Base-by-base conservation (phyloP, 2,888 invertebrate species). In the Pollenia labialis region DNA sequence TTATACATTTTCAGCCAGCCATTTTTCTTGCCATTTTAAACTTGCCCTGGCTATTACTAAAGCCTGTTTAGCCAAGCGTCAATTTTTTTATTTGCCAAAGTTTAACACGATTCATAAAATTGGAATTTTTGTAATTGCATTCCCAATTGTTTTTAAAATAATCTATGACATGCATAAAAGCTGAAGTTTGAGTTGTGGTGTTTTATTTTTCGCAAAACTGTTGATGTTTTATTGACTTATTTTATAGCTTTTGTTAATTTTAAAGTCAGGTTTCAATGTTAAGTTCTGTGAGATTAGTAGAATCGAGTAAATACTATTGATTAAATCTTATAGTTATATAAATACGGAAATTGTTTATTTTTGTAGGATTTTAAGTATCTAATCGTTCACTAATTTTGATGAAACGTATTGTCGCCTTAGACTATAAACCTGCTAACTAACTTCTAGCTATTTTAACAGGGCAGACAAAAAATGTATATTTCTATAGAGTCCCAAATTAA, bases 41-140 rank as follows among this genome's bases (percentile, higher is more conserved):
- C 23, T 23, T 23, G 23, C 23, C 23, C 23, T 60, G 8, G 14
- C 54, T 44, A 12, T 11, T 42, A n/a, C 18, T 50, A 44, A 14
- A 42, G 14, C 11, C 32, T 69, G 79, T 62, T 60, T 46, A 60
- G 2, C 79, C 50, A 71, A 71, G 71, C 71, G 60, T 69, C 50
- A 60, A 44, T 40, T 69, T 79, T 11, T 69, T 77, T 64, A 14
- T 72, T 81, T 66, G n/a, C 56, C 50, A 64, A 74, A 66, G 42
- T 40, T 74, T 42, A 50, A 44, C 40, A 71, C 62, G 66, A 81
- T 66, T 81, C 66, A 81, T 75, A 75, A 58, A 42, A 66, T 74
- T 81, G 72, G 72, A n/a, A 68, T 81, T 74, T 81, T 60, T 66
- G n/a, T 81, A 74, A 74, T 68, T 81, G 16, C 50, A n/a, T 66